Percentiles rank a stretch among this genome's conserved stretches.
phyloP scores from a whole-genome alignment of 2,113 vertebrate species.

The Muntiacus muntjak region DNA sequence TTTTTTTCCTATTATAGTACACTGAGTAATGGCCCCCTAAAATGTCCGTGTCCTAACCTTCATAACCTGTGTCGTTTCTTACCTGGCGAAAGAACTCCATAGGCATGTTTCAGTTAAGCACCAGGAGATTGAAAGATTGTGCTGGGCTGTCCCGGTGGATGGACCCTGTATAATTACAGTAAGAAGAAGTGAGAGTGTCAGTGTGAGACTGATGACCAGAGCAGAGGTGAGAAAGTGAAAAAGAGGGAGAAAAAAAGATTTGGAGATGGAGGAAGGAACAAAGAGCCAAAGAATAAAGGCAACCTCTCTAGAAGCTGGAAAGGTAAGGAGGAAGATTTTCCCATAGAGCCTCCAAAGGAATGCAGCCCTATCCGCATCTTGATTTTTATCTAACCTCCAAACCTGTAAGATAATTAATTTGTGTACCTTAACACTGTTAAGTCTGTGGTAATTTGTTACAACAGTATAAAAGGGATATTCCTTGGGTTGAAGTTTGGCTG shows the following conservation, averaged over 20 bases:
- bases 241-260: background rate
- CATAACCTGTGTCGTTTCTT: background rate
- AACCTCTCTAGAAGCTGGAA: background rate
- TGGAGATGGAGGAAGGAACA: background rate
- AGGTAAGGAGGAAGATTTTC: background rate
- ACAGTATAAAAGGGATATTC: background rate
- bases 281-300: background rate
- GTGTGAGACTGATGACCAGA: background rate
- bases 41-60: background rate
- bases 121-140: background rate
- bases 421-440: background rate
- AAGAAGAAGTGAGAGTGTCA: background rate
- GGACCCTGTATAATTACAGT: background rate
- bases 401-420: background rate
- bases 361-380: background rate
- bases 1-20: background rate
- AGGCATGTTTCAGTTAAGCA: background rate
- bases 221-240: background rate
- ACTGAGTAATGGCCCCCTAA: background rate
- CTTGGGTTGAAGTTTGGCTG: background rate
- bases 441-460: background rate
- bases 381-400: background rate
- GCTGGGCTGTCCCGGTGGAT: background rate
- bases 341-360: background rate
- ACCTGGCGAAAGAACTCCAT: background rate